Conservation (phyloP, 2,888 invertebrate species). For the Agriopis leucophaearia region DNA sequence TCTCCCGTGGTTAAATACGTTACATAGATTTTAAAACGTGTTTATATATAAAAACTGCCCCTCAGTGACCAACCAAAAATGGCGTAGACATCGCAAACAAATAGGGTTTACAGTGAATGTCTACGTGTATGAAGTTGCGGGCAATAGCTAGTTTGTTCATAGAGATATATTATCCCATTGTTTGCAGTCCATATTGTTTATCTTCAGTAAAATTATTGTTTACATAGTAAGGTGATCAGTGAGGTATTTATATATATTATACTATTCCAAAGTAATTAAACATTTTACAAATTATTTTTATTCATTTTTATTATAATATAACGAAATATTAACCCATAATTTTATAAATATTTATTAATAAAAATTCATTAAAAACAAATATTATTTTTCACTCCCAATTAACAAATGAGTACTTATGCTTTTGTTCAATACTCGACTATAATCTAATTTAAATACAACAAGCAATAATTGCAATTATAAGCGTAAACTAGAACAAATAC, state of each 20-base stretch:
- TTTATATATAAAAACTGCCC: too few species aligned
- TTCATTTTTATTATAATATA: slow-evolving; percentile 33
- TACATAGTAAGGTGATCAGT: slow-evolving; percentile 32
- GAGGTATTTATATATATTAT: slow-evolving; percentile 38
- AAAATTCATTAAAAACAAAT: slow-evolving; percentile 34
- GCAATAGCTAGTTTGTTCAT: neutral
- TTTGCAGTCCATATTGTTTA: slow-evolving; percentile 10
- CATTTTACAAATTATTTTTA: slow-evolving; percentile 42
- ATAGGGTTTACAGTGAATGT: neutral
- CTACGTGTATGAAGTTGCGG: neutral
- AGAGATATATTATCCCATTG: neutral
- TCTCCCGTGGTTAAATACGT: too few species aligned
- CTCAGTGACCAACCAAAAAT: too few species aligned
- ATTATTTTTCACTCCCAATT: slow-evolving; percentile 26
- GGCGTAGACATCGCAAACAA: too few species aligned
- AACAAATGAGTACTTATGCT: slow-evolving; percentile 40
- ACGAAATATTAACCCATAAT: slow-evolving; percentile 42
- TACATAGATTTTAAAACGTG: too few species aligned
- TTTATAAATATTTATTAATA: slow-evolving; percentile 50
- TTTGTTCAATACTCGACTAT: slow-evolving; percentile 38
- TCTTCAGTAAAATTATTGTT: slow-evolving; percentile 12
- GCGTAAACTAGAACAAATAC: slow-evolving; percentile 52
- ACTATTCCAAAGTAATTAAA: slow-evolving; percentile 51
- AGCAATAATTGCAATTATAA: slow-evolving; percentile 29
- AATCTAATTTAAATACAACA: slow-evolving; percentile 33